Evolutionary conservation across 2,888 invertebrate species (phyloP), one percentile per base, ranked within the genome.

Genomic region (Nesidiocoris tenuis): DNA sequence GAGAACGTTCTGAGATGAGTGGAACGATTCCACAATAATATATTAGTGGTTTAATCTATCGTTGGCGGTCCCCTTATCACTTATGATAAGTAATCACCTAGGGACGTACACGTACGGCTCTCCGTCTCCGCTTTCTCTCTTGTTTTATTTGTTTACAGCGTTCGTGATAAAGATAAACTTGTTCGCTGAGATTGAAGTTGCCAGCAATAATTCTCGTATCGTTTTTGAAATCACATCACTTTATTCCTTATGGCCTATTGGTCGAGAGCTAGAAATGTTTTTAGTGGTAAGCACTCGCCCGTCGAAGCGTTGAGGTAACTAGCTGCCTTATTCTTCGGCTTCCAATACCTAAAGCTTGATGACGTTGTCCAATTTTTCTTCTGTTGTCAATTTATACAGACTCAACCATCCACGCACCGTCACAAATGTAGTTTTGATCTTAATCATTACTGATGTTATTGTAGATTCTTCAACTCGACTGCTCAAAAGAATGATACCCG

Each of bases 381-480:
- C n/a, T n/a, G n/a, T n/a, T n/a, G n/a, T n/a, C n/a, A n/a, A n/a
- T n/a, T n/a, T n/a, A n/a, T n/a, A n/a, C n/a, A n/a, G n/a, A n/a
- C n/a, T n/a, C n/a, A n/a, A n/a, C n/a, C n/a, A n/a, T n/a, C n/a
- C n/a, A n/a, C n/a, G n/a, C n/a, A n/a, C n/a, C n/a, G n/a, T n/a
- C n/a, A n/a, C n/a, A n/a, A n/a, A n/a, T n/a, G n/a, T n/a, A n/a
- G n/a, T n/a, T n/a, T n/a, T n/a, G n/a, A n/a, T n/a, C n/a, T n/a
- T n/a, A n/a, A n/a, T n/a, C n/a, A n/a, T n/a, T n/a, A n/a, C n/a
- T n/a, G n/a, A n/a, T n/a, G n/a, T 56, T 75, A 18, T 77, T 76
- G 61, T 68, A 79, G 80, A 61, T 67, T 61, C 39, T 39, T 80
- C 18, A 76, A 63, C 19, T 77, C 79, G 0, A 71, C 77, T 17